Base-by-base conservation (phyloP, 2,113 vertebrate genomes). In the Macrotis lagotis region DNA sequence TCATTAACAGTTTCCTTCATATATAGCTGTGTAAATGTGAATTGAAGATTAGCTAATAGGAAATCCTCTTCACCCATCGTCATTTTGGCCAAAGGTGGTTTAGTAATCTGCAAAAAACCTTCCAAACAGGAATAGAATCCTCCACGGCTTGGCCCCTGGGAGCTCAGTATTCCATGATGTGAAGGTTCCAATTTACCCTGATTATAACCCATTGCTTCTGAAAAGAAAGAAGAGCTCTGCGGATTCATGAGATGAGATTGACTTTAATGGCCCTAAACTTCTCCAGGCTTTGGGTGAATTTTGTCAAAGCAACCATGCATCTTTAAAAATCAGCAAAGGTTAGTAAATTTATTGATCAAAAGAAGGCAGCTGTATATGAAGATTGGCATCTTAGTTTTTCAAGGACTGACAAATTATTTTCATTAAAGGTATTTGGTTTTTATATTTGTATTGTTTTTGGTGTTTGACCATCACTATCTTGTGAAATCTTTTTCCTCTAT, bases 241-340 rank as follows among this genome's bases (percentile, higher is more conserved):
- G 53, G 91, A 92, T 92, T 49, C 53, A 37, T 52, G 51, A 89
- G 51, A 55, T 26, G 48, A 90, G 6, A 55, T 48, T 55, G 92
- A 90, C 92, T 90, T 93, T 55, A 44, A 52, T 55, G 47, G 25
- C 19, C 88, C 51, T 10, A 49, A 49, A 44, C 52, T 52, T 52
- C 48, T 55, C 51, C 51, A 55, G 26, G 51, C 51, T 90, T 90
- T 93, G 92, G 51, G 92, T 59, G 88, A 93, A 93, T 59, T 92
- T 92, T 50, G 89, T 89, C 88, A 37, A 74, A 53, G 55, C 92
- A 93, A n/a, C 88, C 26, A 26, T 37, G 16, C 48, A 28, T 90
- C 92, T 93, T 25, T 90, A 92, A 59, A 92, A 92, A 92, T 49
- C 51, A 90, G n/a, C 88, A 90, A 92, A 92, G 88, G 89, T 59